Evolutionary conservation across 2,113 vertebrate genomes (phyloP).

Genomic region (Colinus virginianus): DNA sequence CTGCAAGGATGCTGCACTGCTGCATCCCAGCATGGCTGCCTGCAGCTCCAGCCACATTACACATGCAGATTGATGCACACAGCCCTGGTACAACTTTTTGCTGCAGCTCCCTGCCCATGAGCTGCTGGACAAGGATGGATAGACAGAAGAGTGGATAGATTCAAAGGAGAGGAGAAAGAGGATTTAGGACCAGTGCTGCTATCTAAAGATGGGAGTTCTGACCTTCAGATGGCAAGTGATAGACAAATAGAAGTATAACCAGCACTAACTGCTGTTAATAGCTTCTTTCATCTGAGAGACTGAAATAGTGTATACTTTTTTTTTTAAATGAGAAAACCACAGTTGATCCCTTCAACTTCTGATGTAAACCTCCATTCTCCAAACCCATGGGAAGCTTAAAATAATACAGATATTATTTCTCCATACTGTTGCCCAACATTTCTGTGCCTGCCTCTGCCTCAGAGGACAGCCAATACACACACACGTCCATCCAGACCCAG

Average conservation of each 20-base stretch:
- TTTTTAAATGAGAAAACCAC: neutral
- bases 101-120: accelerated
- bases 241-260: neutral
- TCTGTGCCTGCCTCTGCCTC: neutral
- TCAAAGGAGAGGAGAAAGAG: neutral
- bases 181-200: neutral
- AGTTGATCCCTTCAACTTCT: neutral
- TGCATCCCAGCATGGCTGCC: neutral
- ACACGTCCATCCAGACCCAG: neutral
- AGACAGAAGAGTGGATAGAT: neutral
- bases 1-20: accelerated
- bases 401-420: neutral
- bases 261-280: neutral
- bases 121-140: neutral
- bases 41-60: neutral
- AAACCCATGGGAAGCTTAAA: conserved; percentile 4
- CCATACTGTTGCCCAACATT: neutral
- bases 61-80: neutral
- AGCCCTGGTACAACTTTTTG: neutral
- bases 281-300: neutral
- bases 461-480: neutral
- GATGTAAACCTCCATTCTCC: neutral
- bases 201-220: neutral
- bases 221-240: neutral
- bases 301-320: neutral